Evolutionary conservation across 2,888 invertebrate genomes (phyloP), one percentile per base, ranked within the genome.

Genomic region (Ernsta delagoae): DNA sequence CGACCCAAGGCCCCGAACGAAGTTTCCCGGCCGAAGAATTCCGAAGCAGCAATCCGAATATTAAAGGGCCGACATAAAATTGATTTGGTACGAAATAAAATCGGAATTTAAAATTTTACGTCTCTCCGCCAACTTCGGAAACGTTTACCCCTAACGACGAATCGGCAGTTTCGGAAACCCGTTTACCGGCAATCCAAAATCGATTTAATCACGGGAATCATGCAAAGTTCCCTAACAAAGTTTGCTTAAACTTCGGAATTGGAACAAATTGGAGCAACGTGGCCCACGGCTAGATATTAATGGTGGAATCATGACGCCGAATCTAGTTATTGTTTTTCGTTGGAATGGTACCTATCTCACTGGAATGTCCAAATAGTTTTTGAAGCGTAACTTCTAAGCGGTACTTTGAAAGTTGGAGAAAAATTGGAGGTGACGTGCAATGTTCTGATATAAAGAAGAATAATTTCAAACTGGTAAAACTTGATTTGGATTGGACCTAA

Each of bases 171-270:
- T 88, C 76, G 81, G 81, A 85, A 86, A 88, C 87, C 85, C 81
- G 81, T 82, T 85, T 85, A 87, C 85, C 85, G 87, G 88, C 90
- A 89, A 90, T 90, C 85, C 81, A 84, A 87, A 89, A 92, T 92
- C 91, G 90, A 91, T 92, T 92, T 89, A 92, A 92, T 50, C 90
- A 91, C 89, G 80, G 85, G 84, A 90, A 90, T 90, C 89, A 92
- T 89, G 85, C 88, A 86, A 91, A 92, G 85, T 92, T 88, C 83
- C 78, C 79, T 77, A 81, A 84, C 84, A 88, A 90, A 92, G 88
- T 91, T 92, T 89, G 87, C 79, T 83, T 86, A 81, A 89, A 91
- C 83, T 91, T 89, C 76, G 83, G 81, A 85, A 89, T 89, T 90
- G 88, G 89, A 85, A 89, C 92, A 90, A 92, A 92, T 91, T 89